A percentile compares a stretch with the other conserved stretches of the same genome.
phyloP scores from a whole-genome alignment of 1,140 invertebrate genomes.

The Conopomorpha cramerella region DNA sequence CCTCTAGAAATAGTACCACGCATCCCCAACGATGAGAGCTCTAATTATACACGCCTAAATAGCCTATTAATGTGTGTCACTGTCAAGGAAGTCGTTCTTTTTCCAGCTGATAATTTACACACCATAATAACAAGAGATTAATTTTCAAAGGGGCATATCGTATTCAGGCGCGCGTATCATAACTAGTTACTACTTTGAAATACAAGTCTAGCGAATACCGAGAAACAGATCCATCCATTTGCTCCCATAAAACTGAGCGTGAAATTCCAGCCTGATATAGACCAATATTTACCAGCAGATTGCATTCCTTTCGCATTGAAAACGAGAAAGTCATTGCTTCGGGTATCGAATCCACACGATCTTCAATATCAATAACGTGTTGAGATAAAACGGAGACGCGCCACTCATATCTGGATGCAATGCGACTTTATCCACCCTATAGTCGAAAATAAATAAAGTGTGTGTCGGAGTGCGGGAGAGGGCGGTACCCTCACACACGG shows the following conservation, averaged over 20 bases:
- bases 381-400: neutral
- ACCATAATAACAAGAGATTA: neutral
- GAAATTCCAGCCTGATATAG: neutral
- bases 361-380: constrained; percentile 2
- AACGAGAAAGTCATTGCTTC: neutral
- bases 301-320: neutral
- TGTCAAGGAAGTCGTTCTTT: neutral
- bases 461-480: constrained; percentile 17
- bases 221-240: too few species aligned
- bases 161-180: neutral
- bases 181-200: too few species aligned
- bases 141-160: neutral
- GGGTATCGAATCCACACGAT: neutral
- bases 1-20: constrained; percentile 3
- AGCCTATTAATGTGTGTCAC: neutral
- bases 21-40: neutral
- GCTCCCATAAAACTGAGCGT: too few species aligned
- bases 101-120: neutral
- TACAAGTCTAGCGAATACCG: too few species aligned
- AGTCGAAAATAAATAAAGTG: constrained; percentile 50
- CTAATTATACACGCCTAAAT: too few species aligned
- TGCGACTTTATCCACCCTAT: constrained; percentile 16
- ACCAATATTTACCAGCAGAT: neutral
- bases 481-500: constrained; percentile 26
- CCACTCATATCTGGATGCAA: constrained; percentile 15